A percentile compares a stretch with the other conserved stretches of the same genome.
Conservation (phyloP, 2,888 invertebrate genomes). For the Holacanthella duospinosa region DNA sequence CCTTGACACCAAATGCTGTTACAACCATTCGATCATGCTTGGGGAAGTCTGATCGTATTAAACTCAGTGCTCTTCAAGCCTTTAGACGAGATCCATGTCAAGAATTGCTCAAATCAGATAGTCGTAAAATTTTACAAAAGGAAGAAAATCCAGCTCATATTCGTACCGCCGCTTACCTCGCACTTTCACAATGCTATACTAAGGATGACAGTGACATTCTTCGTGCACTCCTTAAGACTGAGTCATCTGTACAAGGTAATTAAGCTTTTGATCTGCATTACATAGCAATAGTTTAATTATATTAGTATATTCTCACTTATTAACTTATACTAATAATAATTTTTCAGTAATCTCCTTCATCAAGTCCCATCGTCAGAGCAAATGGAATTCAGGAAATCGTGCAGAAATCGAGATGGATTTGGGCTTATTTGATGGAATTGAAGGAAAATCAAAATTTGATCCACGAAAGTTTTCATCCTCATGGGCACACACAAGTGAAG, state of each 20-base stretch:
- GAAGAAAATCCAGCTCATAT: constrained; percentile 5
- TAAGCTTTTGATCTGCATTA: background rate
- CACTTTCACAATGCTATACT: constrained; percentile 17
- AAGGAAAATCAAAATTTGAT: background rate
- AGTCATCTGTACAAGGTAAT: background rate
- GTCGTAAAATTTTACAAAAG: constrained; percentile 12
- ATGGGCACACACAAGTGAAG: background rate
- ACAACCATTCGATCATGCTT: constrained; percentile 13
- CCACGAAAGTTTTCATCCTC: background rate
- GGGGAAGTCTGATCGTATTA: constrained; percentile 6
- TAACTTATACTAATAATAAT: background rate
- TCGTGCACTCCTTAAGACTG: background rate
- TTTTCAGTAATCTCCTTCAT: background rate
- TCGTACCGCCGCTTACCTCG: constrained; percentile 24
- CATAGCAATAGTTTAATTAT: background rate
- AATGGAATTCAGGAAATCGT: background rate
- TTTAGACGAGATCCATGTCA: constrained; percentile 29
- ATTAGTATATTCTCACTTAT: background rate
- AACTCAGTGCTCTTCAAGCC: constrained; percentile 19
- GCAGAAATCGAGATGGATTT: background rate
- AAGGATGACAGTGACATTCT: constrained; percentile 12
- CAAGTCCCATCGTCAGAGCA: background rate
- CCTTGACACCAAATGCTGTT: constrained; percentile 19
- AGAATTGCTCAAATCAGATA: constrained; percentile 16
- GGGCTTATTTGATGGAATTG: background rate